phyloP scores from a whole-genome alignment of 92 coral and sea anemone genomes.

The Palythoa caribaeorum region DNA sequence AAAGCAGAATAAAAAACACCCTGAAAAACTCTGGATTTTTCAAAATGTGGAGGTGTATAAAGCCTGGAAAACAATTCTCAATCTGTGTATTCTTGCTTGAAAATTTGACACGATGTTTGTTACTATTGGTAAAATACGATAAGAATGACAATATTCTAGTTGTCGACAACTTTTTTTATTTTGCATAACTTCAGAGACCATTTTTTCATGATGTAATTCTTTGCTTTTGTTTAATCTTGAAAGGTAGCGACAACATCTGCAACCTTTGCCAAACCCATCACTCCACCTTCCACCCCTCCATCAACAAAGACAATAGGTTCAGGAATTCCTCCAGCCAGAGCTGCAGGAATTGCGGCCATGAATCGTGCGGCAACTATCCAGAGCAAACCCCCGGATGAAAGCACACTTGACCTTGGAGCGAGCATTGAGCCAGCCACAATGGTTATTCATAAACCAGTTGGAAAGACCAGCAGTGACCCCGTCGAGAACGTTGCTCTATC shows the following conservation, averaged over 20 bases:
- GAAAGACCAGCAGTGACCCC: not conserved
- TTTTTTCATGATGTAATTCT: not conserved
- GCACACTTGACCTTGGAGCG: constrained; percentile 41
- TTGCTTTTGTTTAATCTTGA: not conserved
- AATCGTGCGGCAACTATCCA: constrained; percentile 11
- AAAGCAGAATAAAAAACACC: too few relatives aligned
- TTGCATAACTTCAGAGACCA: not conserved
- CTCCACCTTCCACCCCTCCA: constrained; percentile 15
- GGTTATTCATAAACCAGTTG: constrained; percentile 36
- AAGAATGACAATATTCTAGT: too few relatives aligned
- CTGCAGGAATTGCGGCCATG: constrained; percentile 40
- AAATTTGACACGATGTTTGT: too few relatives aligned
- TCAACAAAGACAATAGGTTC: constrained; percentile 9
- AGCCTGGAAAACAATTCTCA: too few relatives aligned
- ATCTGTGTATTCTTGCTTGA: too few relatives aligned
- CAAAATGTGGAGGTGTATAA: too few relatives aligned
- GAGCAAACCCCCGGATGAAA: constrained; percentile 18
- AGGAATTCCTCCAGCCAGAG: constrained; percentile 14
- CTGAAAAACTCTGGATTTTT: too few relatives aligned
- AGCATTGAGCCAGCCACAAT: constrained; percentile 49
- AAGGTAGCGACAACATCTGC: constrained; percentile 14
- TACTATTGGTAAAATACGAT: too few relatives aligned
- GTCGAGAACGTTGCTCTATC: constrained; percentile 20
- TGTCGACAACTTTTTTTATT: too few relatives aligned
- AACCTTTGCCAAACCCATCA: constrained; percentile 15